Evolutionary conservation across 2,797 vertebrate genomes (phyloP).

Genomic region (Tamandua tetradactyla): DNA sequence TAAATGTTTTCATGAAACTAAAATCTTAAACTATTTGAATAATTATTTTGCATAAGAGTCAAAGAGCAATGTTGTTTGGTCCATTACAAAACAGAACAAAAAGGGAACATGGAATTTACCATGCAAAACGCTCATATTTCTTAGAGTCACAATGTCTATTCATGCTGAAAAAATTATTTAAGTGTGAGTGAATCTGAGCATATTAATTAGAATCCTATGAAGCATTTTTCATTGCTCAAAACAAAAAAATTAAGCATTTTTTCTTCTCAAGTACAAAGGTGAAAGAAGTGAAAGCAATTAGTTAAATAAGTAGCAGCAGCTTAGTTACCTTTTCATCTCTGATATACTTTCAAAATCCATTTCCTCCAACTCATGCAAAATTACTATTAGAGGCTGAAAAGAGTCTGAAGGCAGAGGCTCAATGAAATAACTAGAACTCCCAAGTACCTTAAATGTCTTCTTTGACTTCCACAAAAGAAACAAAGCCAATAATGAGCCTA

Average conservation of each 20-base stretch:
- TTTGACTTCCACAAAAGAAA: slow-evolving; percentile 50
- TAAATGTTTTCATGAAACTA: slow-evolving; percentile 19
- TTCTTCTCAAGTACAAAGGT: slow-evolving; percentile 41
- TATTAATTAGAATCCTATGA: slow-evolving; percentile 55
- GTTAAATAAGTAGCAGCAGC: slow-evolving; percentile 38
- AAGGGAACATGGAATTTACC: not conserved
- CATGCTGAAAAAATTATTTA: not conserved
- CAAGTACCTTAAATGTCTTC: not conserved
- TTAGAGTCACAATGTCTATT: slow-evolving; percentile 23
- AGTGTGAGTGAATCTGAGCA: slow-evolving; percentile 1
- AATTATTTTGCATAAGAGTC: slow-evolving; percentile 34
- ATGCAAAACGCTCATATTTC: not conserved
- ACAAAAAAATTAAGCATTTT: slow-evolving; percentile 34
- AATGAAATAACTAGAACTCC: slow-evolving; percentile 17
- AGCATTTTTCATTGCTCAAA: slow-evolving; percentile 51
- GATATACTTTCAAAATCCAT: slow-evolving; percentile 46
- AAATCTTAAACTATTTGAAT: slow-evolving; percentile 20
- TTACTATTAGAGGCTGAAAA: slow-evolving; percentile 1
- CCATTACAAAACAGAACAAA: not conserved
- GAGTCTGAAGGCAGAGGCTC: not conserved
- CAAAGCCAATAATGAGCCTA: not conserved
- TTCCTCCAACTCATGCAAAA: slow-evolving; percentile 44
- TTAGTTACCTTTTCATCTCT: slow-evolving; percentile 55
- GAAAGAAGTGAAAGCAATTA: slow-evolving; percentile 60
- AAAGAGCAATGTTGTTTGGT: not conserved